Evolutionary conservation across 2,888 invertebrate species (phyloP).

Genomic region (Cataglyphis albicans): DNA sequence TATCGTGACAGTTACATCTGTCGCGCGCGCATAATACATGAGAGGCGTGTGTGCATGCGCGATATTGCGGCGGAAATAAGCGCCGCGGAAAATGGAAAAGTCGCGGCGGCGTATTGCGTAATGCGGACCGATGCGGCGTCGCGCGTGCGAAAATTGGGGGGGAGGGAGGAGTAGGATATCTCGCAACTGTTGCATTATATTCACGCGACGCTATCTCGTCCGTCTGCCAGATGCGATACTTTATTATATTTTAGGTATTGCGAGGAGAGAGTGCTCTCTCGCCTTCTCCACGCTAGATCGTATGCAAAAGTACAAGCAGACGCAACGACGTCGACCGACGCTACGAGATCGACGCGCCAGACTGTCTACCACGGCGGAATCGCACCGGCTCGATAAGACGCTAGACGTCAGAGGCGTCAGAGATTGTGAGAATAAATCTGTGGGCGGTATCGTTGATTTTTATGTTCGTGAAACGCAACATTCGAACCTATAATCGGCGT

Average conservation of each 20-base stretch:
- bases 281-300: neutral
- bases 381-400: constrained; percentile 47
- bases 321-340: neutral
- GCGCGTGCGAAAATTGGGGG: constrained; percentile 16
- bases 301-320: constrained; percentile 8
- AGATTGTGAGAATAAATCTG: constrained; percentile 42
- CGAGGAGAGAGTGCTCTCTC: constrained; percentile 13
- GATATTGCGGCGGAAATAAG: constrained; percentile 72
- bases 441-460: constrained; percentile 19
- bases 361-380: constrained; percentile 45
- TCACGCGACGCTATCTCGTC: constrained; percentile 53
- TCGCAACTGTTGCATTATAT: constrained; percentile 69
- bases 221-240: constrained; percentile 41
- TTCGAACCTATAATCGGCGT: neutral
- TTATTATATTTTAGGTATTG: constrained; percentile 51
- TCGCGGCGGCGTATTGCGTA: constrained; percentile 59
- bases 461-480: neutral
- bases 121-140: constrained; percentile 38
- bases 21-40: constrained; percentile 77
- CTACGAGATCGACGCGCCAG: constrained; percentile 51
- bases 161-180: constrained; percentile 11
- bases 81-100: constrained; percentile 75
- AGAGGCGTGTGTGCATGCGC: constrained; percentile 61
- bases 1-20: constrained; percentile 72
- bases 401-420: constrained; percentile 16